Evolutionary conservation across 2,113 vertebrate species (phyloP).

Genomic region (Elephas maximus): DNA sequence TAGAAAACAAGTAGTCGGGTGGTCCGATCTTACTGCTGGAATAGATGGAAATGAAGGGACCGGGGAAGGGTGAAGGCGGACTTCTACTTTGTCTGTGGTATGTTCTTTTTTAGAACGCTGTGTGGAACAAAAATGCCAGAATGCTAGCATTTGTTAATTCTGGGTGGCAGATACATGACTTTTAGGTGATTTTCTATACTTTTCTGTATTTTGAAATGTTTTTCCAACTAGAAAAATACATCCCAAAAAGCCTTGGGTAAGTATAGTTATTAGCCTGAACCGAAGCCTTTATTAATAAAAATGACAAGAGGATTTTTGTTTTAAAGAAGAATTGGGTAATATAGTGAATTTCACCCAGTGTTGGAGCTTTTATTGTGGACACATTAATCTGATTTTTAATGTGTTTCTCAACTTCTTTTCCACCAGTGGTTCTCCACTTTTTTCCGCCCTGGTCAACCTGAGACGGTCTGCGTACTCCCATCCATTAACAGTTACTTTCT

Average conservation of each 20-base stretch:
- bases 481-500: not conserved
- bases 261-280: not conserved
- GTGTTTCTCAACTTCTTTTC: not conserved
- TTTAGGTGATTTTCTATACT: conserved; percentile 9
- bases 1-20: not conserved
- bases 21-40: not conserved
- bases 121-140: not conserved
- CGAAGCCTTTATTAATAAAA: conserved; percentile 19
- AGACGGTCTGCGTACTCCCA: not conserved
- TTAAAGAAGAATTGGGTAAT: not conserved
- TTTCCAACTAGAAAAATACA: conserved; percentile 11
- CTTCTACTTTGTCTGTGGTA: not conserved
- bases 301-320: not conserved
- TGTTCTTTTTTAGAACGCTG: not conserved
- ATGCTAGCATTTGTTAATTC: conserved; percentile 43
- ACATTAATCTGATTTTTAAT: not conserved
- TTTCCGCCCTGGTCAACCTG: not conserved
- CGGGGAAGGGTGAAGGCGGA: not conserved
- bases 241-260: not conserved
- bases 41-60: not conserved
- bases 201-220: conserved; percentile 34
- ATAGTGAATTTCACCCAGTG: not conserved
- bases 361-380: not conserved
- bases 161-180: not conserved
- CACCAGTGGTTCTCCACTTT: not conserved